phyloP scores from a whole-genome alignment of 2,113 vertebrate genomes.

The Psilopsiagon aymara region DNA sequence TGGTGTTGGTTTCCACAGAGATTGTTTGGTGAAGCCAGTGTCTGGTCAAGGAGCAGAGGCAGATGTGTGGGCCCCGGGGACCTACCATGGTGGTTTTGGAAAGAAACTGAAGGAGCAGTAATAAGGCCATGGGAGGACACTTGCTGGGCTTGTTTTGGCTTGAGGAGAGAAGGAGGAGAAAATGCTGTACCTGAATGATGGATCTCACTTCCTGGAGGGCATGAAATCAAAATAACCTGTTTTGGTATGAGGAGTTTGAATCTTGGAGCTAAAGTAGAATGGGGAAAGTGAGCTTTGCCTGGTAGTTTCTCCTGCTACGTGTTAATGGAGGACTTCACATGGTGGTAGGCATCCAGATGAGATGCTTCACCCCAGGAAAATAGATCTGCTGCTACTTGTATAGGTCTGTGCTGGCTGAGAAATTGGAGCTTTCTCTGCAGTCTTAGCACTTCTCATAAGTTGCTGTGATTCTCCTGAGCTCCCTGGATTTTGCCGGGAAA shows the following conservation, averaged over 20 bases:
- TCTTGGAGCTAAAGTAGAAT: not conserved
- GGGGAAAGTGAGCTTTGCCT: not conserved
- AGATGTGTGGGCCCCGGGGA: accelerated
- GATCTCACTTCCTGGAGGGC: not conserved
- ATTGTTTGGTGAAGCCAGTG: not conserved
- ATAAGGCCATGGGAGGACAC: not conserved
- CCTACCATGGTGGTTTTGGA: not conserved
- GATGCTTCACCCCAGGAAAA: not conserved
- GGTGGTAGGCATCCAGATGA: not conserved
- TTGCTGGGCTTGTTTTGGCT: not conserved
- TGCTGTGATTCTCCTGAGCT: not conserved
- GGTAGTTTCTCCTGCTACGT: not conserved
- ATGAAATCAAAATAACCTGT: not conserved
- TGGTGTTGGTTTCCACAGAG: not conserved
- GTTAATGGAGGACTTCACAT: not conserved
- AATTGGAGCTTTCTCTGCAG: not conserved
- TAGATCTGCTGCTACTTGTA: not conserved
- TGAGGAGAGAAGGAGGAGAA: not conserved
- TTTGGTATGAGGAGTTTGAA: not conserved
- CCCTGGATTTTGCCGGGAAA: not conserved
- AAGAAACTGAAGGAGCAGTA: not conserved
- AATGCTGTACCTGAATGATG: not conserved
- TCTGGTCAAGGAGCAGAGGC: not conserved
- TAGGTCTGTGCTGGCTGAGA: not conserved
- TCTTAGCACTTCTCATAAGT: not conserved